phyloP scores from a whole-genome alignment of 1,140 invertebrate species.

The Lysiphlebus fabarum region DNA sequence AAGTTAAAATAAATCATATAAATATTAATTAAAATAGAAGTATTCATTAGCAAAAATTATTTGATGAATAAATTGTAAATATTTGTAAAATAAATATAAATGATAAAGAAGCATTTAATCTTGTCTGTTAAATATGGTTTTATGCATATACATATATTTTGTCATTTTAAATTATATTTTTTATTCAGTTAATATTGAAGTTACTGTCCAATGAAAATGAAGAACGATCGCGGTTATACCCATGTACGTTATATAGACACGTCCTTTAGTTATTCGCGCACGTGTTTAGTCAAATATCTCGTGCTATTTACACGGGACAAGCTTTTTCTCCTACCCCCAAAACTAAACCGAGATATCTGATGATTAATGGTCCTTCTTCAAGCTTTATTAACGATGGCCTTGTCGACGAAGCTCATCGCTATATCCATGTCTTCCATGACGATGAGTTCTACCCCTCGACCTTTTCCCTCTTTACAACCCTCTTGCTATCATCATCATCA shows the following conservation, averaged over 20 bases:
- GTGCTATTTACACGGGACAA: constrained; percentile 37
- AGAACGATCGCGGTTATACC: constrained; percentile 15
- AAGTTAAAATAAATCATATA: constrained; percentile 7
- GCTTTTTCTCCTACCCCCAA: constrained; percentile 10
- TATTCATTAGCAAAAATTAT: constrained; percentile 30
- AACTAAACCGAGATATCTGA: constrained; percentile 37
- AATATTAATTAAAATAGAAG: constrained; percentile 14
- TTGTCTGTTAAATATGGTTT: constrained; percentile 3
- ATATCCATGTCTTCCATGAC: constrained; percentile 26
- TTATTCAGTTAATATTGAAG: background rate
- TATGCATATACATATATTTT: too few species aligned
- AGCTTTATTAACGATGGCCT: constrained; percentile 43
- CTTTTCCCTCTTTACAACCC: constrained; percentile 13
- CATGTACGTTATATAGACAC: constrained; percentile 5
- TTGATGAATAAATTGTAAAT: constrained; percentile 47
- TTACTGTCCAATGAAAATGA: too few species aligned
- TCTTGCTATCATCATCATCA: too few species aligned
- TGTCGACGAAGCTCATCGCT: constrained; percentile 1
- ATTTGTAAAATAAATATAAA: constrained; percentile 37
- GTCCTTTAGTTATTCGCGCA: constrained; percentile 21
- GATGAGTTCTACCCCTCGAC: constrained; percentile 12
- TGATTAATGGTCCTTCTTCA: constrained; percentile 46
- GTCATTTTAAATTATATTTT: constrained; percentile 1
- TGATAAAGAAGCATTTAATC: too few species aligned
- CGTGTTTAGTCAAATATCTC: constrained; percentile 39